Evolutionary conservation across 2,113 vertebrate genomes (phyloP).

Genomic region (Pseudonaja textilis): DNA sequence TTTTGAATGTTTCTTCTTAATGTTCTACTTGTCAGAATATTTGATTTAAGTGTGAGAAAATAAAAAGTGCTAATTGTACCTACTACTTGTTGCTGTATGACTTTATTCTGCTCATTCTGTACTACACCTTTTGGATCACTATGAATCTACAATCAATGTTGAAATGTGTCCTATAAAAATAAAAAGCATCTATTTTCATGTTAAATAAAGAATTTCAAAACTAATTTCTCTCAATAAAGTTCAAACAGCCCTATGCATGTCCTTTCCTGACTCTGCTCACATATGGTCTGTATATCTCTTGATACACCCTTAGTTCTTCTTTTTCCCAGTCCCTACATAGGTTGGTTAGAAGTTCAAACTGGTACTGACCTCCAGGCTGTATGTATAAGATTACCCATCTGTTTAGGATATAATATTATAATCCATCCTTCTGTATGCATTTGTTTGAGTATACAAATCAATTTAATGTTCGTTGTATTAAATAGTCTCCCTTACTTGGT

Average conservation of each 20-base stretch:
- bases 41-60: rapidly evolving
- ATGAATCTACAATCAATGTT: neutral
- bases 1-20: neutral
- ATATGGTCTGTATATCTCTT: neutral
- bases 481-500: neutral
- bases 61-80: neutral
- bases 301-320: neutral
- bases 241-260: neutral
- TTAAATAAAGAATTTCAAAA: neutral
- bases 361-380: neutral
- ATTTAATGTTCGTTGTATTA: neutral
- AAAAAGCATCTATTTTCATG: neutral
- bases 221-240: neutral
- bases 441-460: neutral
- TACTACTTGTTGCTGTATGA: neutral
- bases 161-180: neutral
- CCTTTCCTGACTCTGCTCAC: neutral
- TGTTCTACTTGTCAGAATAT: neutral
- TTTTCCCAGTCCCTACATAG: neutral
- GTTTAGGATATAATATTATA: neutral
- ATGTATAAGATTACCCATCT: neutral
- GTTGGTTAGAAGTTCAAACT: neutral
- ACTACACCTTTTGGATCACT: neutral
- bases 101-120: neutral
- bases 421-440: neutral